A percentile compares a stretch with the other conserved stretches of the same genome.
These are phyloP conservation scores for Heteronetta atricapilla DNA, from an alignment of 2,113 vertebrate genomes.

Conservation along the genomic window DNA sequence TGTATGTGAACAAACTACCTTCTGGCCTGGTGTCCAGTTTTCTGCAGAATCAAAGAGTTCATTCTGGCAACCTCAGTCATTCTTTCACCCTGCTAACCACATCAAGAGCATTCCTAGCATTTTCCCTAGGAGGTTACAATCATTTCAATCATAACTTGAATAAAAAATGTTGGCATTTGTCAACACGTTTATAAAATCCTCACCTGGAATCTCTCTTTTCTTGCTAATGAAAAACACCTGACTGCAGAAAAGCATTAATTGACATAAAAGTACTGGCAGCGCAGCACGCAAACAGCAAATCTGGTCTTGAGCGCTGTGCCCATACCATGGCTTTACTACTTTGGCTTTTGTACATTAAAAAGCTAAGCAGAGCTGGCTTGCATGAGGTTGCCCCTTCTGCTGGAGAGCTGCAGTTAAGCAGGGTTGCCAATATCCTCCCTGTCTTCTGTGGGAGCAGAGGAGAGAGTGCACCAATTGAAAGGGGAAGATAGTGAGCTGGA, in stretches of 20 bases:
- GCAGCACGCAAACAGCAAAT: neutral
- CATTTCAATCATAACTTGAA: slow-evolving; percentile 69
- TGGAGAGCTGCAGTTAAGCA: neutral
- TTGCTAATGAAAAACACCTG: slow-evolving; percentile 73
- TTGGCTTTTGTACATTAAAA: neutral
- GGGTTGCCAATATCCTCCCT: neutral
- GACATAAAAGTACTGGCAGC: slow-evolving; percentile 37
- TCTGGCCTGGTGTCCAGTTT: slow-evolving; percentile 39
- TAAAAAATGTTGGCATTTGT: slow-evolving; percentile 74
- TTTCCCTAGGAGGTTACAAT: slow-evolving; percentile 69
- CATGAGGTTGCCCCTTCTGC: neutral
- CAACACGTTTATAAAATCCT: slow-evolving; percentile 71
- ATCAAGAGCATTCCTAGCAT: slow-evolving; percentile 75
- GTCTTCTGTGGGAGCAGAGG: neutral
- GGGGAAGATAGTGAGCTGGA: neutral
- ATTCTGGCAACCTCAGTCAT: slow-evolving; percentile 35
- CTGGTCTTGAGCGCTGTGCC: neutral
- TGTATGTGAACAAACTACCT: slow-evolving; percentile 23
- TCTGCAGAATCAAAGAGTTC: slow-evolving; percentile 57
- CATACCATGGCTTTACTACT: neutral
- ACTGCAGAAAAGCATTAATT: slow-evolving; percentile 59
- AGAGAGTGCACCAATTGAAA: neutral
- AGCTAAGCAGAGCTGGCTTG: neutral
- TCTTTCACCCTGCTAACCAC: slow-evolving; percentile 41
- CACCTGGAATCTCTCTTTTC: slow-evolving; percentile 73